Conservation (phyloP, 2,797 vertebrate species). For the Halcyon badia region DNA sequence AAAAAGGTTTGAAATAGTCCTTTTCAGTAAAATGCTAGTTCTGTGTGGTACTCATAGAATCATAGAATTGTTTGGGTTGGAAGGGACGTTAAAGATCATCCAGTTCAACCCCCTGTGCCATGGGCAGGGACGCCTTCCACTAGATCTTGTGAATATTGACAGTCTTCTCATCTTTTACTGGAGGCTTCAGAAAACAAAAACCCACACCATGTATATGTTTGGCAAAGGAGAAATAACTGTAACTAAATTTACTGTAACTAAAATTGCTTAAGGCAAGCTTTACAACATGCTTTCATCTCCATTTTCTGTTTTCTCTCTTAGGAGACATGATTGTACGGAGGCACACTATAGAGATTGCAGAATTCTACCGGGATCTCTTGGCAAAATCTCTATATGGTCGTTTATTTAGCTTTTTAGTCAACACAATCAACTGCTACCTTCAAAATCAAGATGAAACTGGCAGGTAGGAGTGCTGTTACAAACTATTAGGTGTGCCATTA, state of each 20-base stretch:
- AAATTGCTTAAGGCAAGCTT: neutral
- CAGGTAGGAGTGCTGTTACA: slow-evolving; percentile 79
- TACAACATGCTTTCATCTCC: neutral
- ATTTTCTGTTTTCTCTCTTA: slow-evolving; percentile 60
- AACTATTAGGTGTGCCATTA: neutral
- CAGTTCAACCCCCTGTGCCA: neutral
- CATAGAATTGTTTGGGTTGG: neutral
- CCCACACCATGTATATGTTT: neutral
- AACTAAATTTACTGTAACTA: slow-evolving; percentile 1
- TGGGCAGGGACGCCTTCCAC: neutral
- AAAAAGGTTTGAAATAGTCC: neutral
- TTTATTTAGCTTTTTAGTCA: slow-evolving; percentile 93
- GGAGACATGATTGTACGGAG: slow-evolving; percentile 90
- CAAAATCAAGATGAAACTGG: slow-evolving; percentile 85
- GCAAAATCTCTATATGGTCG: slow-evolving; percentile 92
- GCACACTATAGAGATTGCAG: slow-evolving; percentile 88
- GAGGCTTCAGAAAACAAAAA: neutral
- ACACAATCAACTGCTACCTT: slow-evolving; percentile 89
- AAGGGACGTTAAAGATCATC: neutral
- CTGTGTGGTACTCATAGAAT: neutral
- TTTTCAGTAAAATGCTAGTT: neutral
- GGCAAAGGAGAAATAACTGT: neutral
- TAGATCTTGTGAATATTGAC: neutral
- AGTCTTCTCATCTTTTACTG: neutral
- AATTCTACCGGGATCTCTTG: slow-evolving; percentile 91